Conservation (phyloP, 2,888 invertebrate species). For the Willowsia nigromaculata region DNA sequence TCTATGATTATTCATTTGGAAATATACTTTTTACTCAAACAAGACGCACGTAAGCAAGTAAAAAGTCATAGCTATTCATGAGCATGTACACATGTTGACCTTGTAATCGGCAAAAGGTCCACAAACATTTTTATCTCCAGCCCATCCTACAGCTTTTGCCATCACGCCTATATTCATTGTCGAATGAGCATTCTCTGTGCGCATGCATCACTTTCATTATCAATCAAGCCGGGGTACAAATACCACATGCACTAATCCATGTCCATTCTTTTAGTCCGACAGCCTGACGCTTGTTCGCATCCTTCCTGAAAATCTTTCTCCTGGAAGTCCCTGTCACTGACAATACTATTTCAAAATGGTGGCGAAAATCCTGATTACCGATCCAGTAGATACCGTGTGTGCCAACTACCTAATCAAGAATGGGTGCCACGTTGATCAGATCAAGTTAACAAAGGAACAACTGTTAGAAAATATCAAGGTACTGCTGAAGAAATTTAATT, state of each 20-base stretch:
- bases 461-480: slow-evolving; percentile 91
- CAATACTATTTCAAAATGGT: slow-evolving; percentile 68
- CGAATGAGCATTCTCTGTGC: slow-evolving; percentile 44
- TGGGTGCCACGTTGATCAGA: slow-evolving; percentile 89
- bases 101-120: slow-evolving; percentile 48
- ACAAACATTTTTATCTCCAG: slow-evolving; percentile 51
- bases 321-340: neutral
- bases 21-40: no score
- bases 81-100: slow-evolving; percentile 66
- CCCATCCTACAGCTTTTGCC: slow-evolving; percentile 61
- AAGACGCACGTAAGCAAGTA: neutral
- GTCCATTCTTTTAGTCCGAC: slow-evolving; percentile 56
- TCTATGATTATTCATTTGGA: no score
- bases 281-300: slow-evolving; percentile 54
- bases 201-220: slow-evolving; percentile 51
- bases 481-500: slow-evolving; percentile 80
- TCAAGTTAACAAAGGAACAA: slow-evolving; percentile 89
- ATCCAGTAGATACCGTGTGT: slow-evolving; percentile 94
- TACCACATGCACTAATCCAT: slow-evolving; percentile 25
- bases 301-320: neutral
- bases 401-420: slow-evolving; percentile 88
- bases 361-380: slow-evolving; percentile 88
- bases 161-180: slow-evolving; percentile 45
- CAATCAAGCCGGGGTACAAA: slow-evolving; percentile 41
- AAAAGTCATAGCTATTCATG: neutral